Conservation (phyloP, 2,888 invertebrate species). For the Temnothorax rugatulus region DNA sequence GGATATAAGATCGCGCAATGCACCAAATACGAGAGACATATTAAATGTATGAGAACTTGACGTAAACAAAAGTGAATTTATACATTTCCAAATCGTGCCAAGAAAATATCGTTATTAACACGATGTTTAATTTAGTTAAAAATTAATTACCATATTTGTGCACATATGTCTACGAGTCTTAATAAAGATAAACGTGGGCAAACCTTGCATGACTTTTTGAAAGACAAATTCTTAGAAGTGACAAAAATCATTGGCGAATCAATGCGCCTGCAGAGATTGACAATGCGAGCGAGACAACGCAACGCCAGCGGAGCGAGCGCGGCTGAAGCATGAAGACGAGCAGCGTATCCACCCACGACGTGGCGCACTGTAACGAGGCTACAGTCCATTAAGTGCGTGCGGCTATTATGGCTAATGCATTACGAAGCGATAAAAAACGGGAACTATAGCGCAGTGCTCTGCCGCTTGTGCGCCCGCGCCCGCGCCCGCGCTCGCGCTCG, state of each 20-base stretch:
- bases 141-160: neutral
- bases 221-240: neutral
- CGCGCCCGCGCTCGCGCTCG: slow-evolving; percentile 74
- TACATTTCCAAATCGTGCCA: neutral
- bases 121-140: neutral
- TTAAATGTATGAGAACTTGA: neutral
- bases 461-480: slow-evolving; percentile 64
- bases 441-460: slow-evolving; percentile 74
- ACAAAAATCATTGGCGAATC: neutral
- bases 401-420: slow-evolving; percentile 84
- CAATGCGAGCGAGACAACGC: slow-evolving; percentile 55
- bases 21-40: slow-evolving; percentile 22
- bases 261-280: slow-evolving; percentile 27
- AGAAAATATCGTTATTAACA: neutral
- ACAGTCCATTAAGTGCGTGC: slow-evolving; percentile 83
- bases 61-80: neutral
- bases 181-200: neutral
- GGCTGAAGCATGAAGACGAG: slow-evolving; percentile 38
- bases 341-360: slow-evolving; percentile 83
- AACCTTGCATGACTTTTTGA: neutral
- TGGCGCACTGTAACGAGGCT: slow-evolving; percentile 82
- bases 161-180: neutral
- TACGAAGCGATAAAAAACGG: slow-evolving; percentile 81
- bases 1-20: slow-evolving; percentile 35
- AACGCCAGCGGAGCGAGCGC: neutral